Base-by-base conservation (phyloP, 30 jellyfish, hydroid and myxozoan genomes). In the Hydractinia echinata region DNA sequence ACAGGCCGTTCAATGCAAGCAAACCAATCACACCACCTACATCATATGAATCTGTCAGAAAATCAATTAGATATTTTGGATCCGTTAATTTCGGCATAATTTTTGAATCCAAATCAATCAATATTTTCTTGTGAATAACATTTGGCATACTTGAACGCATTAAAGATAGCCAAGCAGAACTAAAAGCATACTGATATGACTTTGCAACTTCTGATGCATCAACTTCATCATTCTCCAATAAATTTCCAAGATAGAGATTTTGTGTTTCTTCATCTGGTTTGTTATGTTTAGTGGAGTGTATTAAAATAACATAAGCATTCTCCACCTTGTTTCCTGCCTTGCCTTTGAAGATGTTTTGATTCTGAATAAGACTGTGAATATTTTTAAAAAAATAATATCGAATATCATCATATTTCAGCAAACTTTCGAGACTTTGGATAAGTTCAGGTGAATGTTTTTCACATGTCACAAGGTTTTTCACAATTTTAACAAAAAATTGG, bases 1-100 rank as follows among this genome's bases (percentile, higher is more conserved):
- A 88, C 19, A 94, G 84, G 14, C 99, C 96, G 81, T 88, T 94
- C 54, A 94, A 81, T 7, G 97, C 96, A n/a, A 94, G 90, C 62
- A 94, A 74, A 16, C 96, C 86, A 5, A 82, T 61, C 51, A 90
- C 92, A 10, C 99, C 99, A 50, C 96, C 99, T 53, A 74, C 78
- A 84, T 88, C 61, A 86, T 88, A 88, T 16, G 91, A 89, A 55
- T 94, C 97, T n/a, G 97, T 88, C 62, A 94, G 78, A 73, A 88
- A 94, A 67, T 94, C 99, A 48, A 88, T 86, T 8, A 94, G 85
- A 54, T 88, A 53, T 61, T 88, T 94, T 3, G 99, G 99, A 74
- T 94, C 89, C 54, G 73, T 83, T 81, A 94, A 58, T 44, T 76
- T 51, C 1, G 97, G 99, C 83, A 94, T 88, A 71, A 94, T 87